Base-by-base conservation (phyloP, 2,888 invertebrate species). In the Malachius bipustulatus region DNA sequence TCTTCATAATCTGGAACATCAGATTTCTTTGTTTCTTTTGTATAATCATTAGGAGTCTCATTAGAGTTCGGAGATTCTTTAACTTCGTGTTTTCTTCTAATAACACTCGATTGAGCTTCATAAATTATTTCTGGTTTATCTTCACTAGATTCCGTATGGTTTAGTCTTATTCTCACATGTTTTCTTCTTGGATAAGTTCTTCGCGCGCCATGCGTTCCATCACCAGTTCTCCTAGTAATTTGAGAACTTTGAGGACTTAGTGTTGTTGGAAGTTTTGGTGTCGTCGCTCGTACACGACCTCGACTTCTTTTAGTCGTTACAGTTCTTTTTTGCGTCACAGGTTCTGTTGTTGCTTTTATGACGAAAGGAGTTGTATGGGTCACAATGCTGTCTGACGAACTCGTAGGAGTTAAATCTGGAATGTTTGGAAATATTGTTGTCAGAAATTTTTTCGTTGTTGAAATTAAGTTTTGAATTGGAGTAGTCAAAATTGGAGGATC, bases 101-200 rank as follows among this genome's bases (percentile, higher is more conserved):
- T n/a, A n/a, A n/a, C n/a, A n/a, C n/a, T n/a, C n/a, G n/a, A n/a
- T n/a, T n/a, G n/a, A n/a, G 24, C 24, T 19, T 19, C n/a, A 19
- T 6, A 6, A 19, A 19, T 19, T 6, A n/a, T 19, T 19, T 19
- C 24, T 19, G 24, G 6, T 6, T 8, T 19, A n/a, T 19, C 24
- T 6, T 19, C n/a, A n/a, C n/a, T n/a, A n/a, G 24, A 8, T 19
- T n/a, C 24, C n/a, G 24, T 19, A n/a, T n/a, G n/a, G 4, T 40
- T 35, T 2, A 42, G 11, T 34, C 47, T 44, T 14, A 56, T 54
- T 32, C 53, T 47, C 1, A 49, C 40, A 11, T 49, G 47, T 34
- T 50, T 42, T 12, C 47, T 41, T 42, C 55, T 47, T 14, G 51
- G 51, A 32, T 50, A 55, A n/a, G 48, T 48, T 12, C 56, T 42